Evolutionary conservation across 2,797 vertebrate species (phyloP).

Genomic region (Coendou prehensilis): DNA sequence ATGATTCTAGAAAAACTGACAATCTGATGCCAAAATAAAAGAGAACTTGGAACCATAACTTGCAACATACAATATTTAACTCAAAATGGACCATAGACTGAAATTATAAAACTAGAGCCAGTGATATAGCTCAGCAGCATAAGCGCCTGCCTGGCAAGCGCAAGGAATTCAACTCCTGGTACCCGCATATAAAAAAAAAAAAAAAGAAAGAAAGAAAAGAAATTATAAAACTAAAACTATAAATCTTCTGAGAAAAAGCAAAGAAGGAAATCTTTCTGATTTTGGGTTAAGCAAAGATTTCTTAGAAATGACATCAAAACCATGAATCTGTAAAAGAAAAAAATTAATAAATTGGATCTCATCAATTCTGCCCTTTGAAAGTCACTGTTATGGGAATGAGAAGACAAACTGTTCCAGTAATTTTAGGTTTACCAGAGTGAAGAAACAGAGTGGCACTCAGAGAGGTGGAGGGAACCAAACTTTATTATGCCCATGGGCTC

Average conservation of each 20-base stretch:
- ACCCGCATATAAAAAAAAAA: too few relatives aligned
- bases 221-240: background rate
- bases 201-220: background rate
- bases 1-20: background rate
- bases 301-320: background rate
- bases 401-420: background rate
- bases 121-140: too few relatives aligned
- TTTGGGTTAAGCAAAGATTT: background rate
- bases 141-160: too few relatives aligned
- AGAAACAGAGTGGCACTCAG: background rate
- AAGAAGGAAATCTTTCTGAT: background rate
- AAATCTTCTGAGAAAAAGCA: background rate
- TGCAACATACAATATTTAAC: background rate
- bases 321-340: background rate
- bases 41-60: background rate
- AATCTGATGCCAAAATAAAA: background rate
- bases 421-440: background rate
- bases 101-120: background rate
- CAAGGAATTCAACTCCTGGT: too few relatives aligned
- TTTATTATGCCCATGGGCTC: background rate
- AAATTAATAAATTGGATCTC: background rate
- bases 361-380: background rate
- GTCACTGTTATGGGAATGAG: background rate
- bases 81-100: background rate
- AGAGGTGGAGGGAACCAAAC: background rate